Evolutionary conservation across 2,797 vertebrate species (phyloP).

Genomic region (Silurus aristotelis): DNA sequence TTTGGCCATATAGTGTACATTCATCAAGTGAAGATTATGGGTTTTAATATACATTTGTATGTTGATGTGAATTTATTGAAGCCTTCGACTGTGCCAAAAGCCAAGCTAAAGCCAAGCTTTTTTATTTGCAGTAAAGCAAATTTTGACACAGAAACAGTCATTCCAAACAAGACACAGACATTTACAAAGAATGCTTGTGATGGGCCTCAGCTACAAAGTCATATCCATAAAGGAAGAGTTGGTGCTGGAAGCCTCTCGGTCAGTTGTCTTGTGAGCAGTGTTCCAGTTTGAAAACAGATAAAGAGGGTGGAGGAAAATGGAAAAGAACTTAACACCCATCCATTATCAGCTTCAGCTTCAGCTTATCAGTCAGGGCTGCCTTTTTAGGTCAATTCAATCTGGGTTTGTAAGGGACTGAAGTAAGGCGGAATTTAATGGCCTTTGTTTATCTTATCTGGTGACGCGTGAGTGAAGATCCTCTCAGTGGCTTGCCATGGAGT

Average conservation of each 20-base stretch:
- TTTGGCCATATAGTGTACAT: not conserved
- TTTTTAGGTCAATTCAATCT: conserved; percentile 53
- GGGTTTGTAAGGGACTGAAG: conserved; percentile 46
- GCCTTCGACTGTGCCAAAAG: not conserved
- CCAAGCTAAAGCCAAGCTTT: not conserved
- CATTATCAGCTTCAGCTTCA: conserved; percentile 62
- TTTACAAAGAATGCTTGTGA: conserved; percentile 3
- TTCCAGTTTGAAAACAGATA: conserved; percentile 48
- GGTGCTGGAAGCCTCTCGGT: conserved; percentile 23
- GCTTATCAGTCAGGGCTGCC: conserved; percentile 42
- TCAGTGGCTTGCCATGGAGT: conserved; percentile 23
- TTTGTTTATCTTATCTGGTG: conserved; percentile 54
- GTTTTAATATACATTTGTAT: not conserved
- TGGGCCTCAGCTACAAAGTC: not conserved
- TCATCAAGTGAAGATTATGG: not conserved
- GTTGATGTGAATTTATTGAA: not conserved
- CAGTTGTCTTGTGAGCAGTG: conserved; percentile 45
- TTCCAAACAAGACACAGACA: not conserved
- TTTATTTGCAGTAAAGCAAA: not conserved
- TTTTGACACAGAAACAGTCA: not conserved
- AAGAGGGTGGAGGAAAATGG: conserved; percentile 59
- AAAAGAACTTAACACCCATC: conserved; percentile 54
- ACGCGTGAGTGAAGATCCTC: conserved; percentile 32
- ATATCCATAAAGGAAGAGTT: conserved; percentile 5
- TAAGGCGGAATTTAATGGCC: conserved; percentile 42